phyloP scores from a whole-genome alignment of 2,888 invertebrate species.

The Tiliacea citrago region DNA sequence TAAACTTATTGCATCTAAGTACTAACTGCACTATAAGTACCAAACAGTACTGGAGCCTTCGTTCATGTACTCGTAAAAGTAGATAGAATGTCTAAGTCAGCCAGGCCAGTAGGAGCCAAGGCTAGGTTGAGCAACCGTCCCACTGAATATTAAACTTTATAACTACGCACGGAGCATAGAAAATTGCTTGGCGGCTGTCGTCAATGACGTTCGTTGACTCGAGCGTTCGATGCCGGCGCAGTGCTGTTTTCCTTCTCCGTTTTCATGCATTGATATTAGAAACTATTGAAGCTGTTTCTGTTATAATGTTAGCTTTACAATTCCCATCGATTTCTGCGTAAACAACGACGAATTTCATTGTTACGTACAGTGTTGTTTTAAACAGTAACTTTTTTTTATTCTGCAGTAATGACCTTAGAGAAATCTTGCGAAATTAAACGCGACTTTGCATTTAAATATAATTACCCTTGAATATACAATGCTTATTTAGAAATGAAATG shows the following conservation, averaged over 20 bases:
- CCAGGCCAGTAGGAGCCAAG: slow-evolving; percentile 90
- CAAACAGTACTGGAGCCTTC: slow-evolving; percentile 85
- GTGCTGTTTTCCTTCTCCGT: slow-evolving; percentile 90
- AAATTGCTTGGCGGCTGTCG: slow-evolving; percentile 68
- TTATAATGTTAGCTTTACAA: slow-evolving; percentile 68
- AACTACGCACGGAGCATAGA: slow-evolving; percentile 63
- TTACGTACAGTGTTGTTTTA: neutral
- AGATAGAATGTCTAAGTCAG: slow-evolving; percentile 91
- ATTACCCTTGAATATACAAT: slow-evolving; percentile 64
- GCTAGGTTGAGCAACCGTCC: slow-evolving; percentile 82
- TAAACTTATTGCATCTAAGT: slow-evolving; percentile 79
- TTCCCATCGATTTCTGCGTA: slow-evolving; percentile 45
- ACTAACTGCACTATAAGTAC: slow-evolving; percentile 81
- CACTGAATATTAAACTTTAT: slow-evolving; percentile 76
- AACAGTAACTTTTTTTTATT: slow-evolving; percentile 24
- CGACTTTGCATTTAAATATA: slow-evolving; percentile 58
- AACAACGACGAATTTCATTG: slow-evolving; percentile 9
- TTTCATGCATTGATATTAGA: slow-evolving; percentile 90
- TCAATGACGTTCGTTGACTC: slow-evolving; percentile 91
- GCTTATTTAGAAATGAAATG: slow-evolving; percentile 54
- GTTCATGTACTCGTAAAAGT: slow-evolving; percentile 90
- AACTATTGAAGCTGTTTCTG: slow-evolving; percentile 83
- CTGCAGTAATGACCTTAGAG: slow-evolving; percentile 49
- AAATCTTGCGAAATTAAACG: slow-evolving; percentile 56
- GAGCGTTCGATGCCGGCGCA: slow-evolving; percentile 89